Evolutionary conservation across 2,888 invertebrate species (phyloP).

Genomic region (Diadromus collaris): DNA sequence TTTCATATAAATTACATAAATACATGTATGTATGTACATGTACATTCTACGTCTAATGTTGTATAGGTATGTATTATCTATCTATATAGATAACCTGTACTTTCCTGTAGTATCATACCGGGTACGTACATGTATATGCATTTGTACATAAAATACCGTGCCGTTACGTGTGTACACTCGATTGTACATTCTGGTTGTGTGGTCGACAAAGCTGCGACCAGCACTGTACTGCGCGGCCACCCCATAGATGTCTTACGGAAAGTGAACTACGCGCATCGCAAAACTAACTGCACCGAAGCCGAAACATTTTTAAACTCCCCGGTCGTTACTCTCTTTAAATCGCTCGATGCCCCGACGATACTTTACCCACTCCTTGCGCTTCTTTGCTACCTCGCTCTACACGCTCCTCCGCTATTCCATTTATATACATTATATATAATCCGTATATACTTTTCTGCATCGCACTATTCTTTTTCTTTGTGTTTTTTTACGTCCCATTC

Average conservation of each 20-base stretch:
- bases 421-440: conserved; percentile 1
- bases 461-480: too few species aligned
- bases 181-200: conserved; percentile 6
- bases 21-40: neutral
- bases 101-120: neutral
- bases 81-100: neutral
- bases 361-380: conserved; percentile 58
- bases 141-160: neutral
- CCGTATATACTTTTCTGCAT: conserved; percentile 9
- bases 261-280: conserved; percentile 38
- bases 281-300: conserved; percentile 67
- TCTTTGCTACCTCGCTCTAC: conserved; percentile 8
- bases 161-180: neutral
- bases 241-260: conserved; percentile 24
- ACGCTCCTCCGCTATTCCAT: conserved; percentile 29
- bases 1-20: too few species aligned
- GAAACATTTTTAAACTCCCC: conserved; percentile 70
- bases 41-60: too few species aligned
- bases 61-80: too few species aligned
- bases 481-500: conserved; percentile 12
- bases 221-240: neutral
- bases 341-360: conserved; percentile 68
- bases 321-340: conserved; percentile 70
- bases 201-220: conserved; percentile 7
- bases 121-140: neutral